phyloP scores from a whole-genome alignment of 2,888 invertebrate species.

The Atrina japonica region DNA sequence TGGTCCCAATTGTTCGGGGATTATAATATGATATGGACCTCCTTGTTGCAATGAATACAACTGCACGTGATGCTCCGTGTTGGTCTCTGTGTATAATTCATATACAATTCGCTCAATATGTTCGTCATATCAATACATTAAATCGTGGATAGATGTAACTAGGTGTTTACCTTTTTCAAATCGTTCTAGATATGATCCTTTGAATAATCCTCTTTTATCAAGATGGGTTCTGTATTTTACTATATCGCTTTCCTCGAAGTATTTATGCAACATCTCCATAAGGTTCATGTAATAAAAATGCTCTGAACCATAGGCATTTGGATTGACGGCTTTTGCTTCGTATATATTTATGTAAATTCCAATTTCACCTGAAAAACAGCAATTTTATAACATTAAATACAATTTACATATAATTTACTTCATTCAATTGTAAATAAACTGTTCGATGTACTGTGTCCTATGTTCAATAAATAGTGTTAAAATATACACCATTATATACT shows the following conservation, averaged over 20 bases:
- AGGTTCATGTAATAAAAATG: conserved; percentile 69
- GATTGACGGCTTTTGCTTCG: conserved; percentile 62
- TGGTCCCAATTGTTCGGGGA: too few species aligned
- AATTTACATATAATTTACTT: neutral
- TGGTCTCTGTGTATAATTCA: too few species aligned
- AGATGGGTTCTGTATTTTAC: conserved; percentile 64
- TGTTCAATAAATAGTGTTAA: too few species aligned
- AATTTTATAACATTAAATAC: neutral
- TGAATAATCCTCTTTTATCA: conserved; percentile 56
- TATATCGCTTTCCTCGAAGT: conserved; percentile 58
- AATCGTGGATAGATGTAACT: neutral
- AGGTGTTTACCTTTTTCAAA: conserved; percentile 62
- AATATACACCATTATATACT: too few species aligned
- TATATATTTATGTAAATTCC: conserved; percentile 70
- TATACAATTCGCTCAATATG: too few species aligned
- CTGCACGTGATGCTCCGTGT: too few species aligned
- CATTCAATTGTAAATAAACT: too few species aligned
- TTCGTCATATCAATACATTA: neutral
- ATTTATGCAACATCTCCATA: conserved; percentile 62
- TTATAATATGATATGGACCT: too few species aligned
- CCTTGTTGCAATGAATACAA: too few species aligned
- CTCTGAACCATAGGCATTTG: conserved; percentile 64
- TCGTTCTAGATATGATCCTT: conserved; percentile 67
- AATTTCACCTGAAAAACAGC: conserved; percentile 60
- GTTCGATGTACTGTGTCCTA: too few species aligned